Base-by-base conservation (phyloP, 1,140 invertebrate genomes). In the Drosophila gunungcola region DNA sequence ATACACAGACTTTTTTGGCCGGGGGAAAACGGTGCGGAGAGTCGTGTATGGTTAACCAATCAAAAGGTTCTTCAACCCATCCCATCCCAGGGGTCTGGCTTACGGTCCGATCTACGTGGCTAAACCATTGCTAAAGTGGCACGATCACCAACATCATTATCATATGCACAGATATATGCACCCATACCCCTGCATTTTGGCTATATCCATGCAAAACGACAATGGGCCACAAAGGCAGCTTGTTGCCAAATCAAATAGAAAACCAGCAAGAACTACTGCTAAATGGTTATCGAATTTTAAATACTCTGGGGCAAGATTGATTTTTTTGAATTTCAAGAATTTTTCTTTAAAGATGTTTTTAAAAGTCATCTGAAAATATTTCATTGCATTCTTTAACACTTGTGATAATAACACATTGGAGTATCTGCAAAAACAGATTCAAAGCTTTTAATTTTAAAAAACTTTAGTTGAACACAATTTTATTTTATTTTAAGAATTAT, bases 91-190 rank as follows among this genome's bases (percentile, higher is more conserved):
- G 46, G 45, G 52, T 61, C 54, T 65, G 68, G 55, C 42, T 46
- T 43, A 29, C n/a, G 62, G 65, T 39, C 63, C 69, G 70, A 73
- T 74, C 58, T 72, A 64, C 67, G 73, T 74, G 80, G 83, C 64
- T 81, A 78, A 88, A 70, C 65, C 84, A 89, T 80, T 83, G 84
- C 84, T 89, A 89, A 89, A 89, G 84, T 89, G 84, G 84, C 84
- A 89, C 84, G 84, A 89, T 89, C 84, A 84, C 64, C 84, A 88
- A 83, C 84, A 84, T 88, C 84, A 88, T 88, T 88, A 88, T 88
- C 84, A 88, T 88, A 82, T 80, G 27, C 49, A 67, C 38, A 38
- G 49, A 45, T 62, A 46, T 67, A 53, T 65, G 36, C 64, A 10
- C 32, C 7, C 42, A 39, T 55, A 54, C 38, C 21, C 52, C 11